phyloP scores from a whole-genome alignment of 2,113 vertebrate genomes.

The Catagonus wagneri region DNA sequence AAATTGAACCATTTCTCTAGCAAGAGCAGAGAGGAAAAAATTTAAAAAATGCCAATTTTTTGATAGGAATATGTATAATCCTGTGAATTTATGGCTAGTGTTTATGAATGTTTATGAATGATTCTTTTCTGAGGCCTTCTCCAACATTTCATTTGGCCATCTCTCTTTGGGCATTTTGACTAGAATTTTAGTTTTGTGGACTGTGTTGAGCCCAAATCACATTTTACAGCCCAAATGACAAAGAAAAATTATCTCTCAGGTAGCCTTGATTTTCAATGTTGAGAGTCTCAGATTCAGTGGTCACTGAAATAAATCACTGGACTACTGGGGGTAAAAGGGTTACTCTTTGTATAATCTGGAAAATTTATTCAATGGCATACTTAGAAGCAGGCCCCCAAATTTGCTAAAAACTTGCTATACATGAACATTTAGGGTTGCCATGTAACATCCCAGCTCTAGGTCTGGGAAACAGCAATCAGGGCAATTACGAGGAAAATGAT shows the following conservation, averaged over 20 bases:
- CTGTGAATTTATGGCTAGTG: neutral
- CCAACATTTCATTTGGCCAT: neutral
- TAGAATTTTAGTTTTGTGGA: neutral
- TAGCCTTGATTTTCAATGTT: neutral
- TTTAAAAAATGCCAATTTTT: neutral
- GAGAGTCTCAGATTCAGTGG: neutral
- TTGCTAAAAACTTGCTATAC: neutral
- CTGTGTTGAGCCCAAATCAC: neutral
- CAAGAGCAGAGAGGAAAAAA: neutral
- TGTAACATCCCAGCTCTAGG: neutral
- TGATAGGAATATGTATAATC: neutral
- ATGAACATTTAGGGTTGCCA: neutral
- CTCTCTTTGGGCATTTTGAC: neutral
- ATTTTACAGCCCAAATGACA: neutral
- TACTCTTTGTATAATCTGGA: neutral
- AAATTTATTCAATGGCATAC: neutral
- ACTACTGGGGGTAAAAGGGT: rapidly evolving
- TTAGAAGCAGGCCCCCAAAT: neutral
- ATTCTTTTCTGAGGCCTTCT: neutral
- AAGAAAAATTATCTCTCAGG: neutral
- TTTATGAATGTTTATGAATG: neutral
- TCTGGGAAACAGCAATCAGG: neutral
- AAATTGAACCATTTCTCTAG: neutral
- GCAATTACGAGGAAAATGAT: neutral
- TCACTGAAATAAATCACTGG: neutral